Conservation (phyloP, 2,113 vertebrate species). For the Orthonyx spaldingii region DNA sequence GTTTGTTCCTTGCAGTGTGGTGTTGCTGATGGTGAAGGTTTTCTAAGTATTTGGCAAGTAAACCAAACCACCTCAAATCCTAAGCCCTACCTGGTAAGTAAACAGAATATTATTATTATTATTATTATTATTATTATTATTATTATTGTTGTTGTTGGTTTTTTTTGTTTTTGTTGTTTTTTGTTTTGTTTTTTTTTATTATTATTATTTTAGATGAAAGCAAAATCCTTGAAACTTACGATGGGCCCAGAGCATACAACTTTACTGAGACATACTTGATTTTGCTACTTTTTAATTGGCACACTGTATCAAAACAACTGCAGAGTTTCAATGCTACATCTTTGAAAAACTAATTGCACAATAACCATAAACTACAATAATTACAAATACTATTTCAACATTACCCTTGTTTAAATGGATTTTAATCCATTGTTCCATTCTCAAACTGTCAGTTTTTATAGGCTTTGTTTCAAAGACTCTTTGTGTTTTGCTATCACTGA, state of each 20-base stretch:
- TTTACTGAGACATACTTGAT: background rate
- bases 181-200: too few species aligned
- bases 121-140: background rate
- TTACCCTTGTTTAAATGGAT: background rate
- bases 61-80: constrained; percentile 94
- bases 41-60: constrained; percentile 98
- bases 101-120: background rate
- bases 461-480: background rate
- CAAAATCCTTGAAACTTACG: background rate
- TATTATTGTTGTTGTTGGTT: too few species aligned
- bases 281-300: background rate
- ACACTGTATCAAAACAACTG: background rate
- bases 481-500: background rate
- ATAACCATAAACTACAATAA: background rate
- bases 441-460: background rate
- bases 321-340: background rate
- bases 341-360: background rate
- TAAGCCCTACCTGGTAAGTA: constrained; percentile 94
- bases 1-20: constrained; percentile 81
- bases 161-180: too few species aligned
- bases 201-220: background rate
- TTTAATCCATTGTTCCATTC: background rate
- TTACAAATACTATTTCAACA: background rate
- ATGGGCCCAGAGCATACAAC: background rate
- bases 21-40: constrained; percentile 95